Percentiles rank a stretch among this genome's conserved stretches.
Conservation (phyloP, 2,888 invertebrate species). For the Boloria euphrosyne region DNA sequence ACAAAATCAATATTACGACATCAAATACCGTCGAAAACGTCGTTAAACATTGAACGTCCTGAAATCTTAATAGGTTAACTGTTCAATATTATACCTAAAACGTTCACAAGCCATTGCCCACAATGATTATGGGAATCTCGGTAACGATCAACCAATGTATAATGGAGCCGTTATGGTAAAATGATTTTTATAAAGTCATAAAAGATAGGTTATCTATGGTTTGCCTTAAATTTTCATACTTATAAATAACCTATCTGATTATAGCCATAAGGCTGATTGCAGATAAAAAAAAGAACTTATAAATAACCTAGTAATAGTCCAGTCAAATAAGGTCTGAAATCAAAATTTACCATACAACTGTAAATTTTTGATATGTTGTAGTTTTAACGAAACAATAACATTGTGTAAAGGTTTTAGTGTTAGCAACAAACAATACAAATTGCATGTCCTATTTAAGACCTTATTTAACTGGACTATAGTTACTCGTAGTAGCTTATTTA, state of each 20-base stretch:
- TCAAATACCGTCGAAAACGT: neutral
- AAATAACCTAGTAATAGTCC: too few relatives aligned
- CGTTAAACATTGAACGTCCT: neutral
- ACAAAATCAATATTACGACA: neutral
- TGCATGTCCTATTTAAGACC: too few relatives aligned
- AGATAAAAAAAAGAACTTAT: too few relatives aligned
- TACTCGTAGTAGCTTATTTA: too few relatives aligned
- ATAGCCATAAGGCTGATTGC: too few relatives aligned
- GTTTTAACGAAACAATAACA: too few relatives aligned
- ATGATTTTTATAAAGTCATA: conserved; percentile 16
- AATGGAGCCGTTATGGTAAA: conserved; percentile 29
- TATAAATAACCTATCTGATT: neutral
- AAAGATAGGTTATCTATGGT: neutral
- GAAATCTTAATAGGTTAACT: conserved; percentile 46
- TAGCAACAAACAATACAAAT: too few relatives aligned
- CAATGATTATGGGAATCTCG: conserved; percentile 45
- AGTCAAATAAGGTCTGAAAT: too few relatives aligned
- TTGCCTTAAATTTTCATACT: neutral
- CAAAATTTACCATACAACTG: too few relatives aligned
- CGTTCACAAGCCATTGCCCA: conserved; percentile 47
- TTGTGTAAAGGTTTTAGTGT: too few relatives aligned
- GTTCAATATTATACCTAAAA: conserved; percentile 47
- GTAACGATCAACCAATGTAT: conserved; percentile 41
- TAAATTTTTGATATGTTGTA: too few relatives aligned
- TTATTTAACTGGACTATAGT: too few relatives aligned